These are phyloP conservation scores for Sinocyclocheilus anshuiensis DNA, from an alignment of 2,113 vertebrate species.

Conservation along the genomic window DNA sequence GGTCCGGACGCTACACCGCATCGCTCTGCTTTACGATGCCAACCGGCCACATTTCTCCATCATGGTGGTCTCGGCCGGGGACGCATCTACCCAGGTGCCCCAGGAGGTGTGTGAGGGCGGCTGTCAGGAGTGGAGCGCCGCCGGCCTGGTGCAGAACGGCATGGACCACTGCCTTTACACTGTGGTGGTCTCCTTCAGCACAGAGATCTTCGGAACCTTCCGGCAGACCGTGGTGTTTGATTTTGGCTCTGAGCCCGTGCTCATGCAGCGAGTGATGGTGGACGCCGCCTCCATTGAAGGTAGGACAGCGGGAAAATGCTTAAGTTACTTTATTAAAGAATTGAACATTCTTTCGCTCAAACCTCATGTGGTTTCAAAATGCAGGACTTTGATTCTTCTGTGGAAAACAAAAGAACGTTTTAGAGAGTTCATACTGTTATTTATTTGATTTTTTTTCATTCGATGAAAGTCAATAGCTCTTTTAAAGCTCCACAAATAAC, in stretches of 20 bases:
- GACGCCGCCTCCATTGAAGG: constrained; percentile 98
- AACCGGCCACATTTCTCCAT: constrained; percentile 97
- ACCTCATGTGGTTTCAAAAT: neutral
- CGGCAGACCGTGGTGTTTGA: constrained; percentile 97
- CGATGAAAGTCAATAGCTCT: neutral
- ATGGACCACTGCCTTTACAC: constrained; percentile 95
- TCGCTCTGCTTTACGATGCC: constrained; percentile 96
- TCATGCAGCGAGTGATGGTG: constrained; percentile 99
- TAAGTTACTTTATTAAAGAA: neutral
- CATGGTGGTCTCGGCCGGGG: constrained; percentile 88
- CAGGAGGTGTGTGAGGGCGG: constrained; percentile 85
- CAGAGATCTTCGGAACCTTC: constrained; percentile 99
- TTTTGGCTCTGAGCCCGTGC: constrained; percentile 95
- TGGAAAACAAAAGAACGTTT: neutral
- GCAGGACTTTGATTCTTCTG: neutral
- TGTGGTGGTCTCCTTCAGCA: constrained; percentile 92
- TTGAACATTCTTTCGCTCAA: neutral
- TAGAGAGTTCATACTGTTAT: neutral
- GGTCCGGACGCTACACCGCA: constrained; percentile 88
- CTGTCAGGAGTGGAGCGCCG: constrained; percentile 95
- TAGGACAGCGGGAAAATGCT: constrained; percentile 60
- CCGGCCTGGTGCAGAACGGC: constrained; percentile 85
- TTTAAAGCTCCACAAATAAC: neutral
- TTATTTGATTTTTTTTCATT: neutral
- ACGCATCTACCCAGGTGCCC: constrained; percentile 81